Conservation (phyloP, 2,888 invertebrate species). For the Stenichneumon culpator region DNA sequence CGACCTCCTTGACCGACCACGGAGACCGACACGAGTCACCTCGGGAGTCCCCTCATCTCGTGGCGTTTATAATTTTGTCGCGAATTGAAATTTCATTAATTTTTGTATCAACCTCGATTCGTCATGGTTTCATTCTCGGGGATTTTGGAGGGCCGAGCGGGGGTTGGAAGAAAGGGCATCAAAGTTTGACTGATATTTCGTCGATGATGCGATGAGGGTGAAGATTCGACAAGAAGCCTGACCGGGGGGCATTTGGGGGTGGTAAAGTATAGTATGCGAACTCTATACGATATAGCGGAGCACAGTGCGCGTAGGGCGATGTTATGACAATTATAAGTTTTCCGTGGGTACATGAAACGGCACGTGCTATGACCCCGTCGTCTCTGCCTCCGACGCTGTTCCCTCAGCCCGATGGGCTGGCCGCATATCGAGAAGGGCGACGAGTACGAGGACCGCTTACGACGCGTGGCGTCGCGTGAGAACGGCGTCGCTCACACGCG, state of each 20-base stretch:
- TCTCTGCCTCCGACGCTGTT: constrained; percentile 50
- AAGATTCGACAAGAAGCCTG: constrained; percentile 25
- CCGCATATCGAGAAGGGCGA: constrained; percentile 59
- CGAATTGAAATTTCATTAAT: constrained; percentile 29
- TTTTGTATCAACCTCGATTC: constrained; percentile 15
- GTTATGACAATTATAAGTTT: constrained; percentile 84
- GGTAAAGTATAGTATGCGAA: neutral
- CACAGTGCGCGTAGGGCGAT: constrained; percentile 67
- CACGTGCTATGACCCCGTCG: constrained; percentile 74
- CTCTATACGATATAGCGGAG: neutral
- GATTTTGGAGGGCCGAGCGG: neutral
- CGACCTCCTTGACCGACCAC: constrained; percentile 3
- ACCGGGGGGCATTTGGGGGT: neutral
- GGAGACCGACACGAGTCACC: constrained; percentile 6
- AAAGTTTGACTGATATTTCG: constrained; percentile 29
- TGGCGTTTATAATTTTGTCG: neutral
- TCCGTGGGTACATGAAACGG: constrained; percentile 79
- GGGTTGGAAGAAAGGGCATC: constrained; percentile 3
- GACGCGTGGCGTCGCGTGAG: constrained; percentile 83
- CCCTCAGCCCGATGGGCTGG: constrained; percentile 49
- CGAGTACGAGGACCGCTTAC: constrained; percentile 65
- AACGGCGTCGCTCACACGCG: constrained; percentile 84
- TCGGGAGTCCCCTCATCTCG: neutral
- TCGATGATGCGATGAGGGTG: constrained; percentile 27
- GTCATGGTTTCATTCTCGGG: constrained; percentile 22